These are phyloP conservation scores for Cerastis leucographa DNA, from an alignment of 2,888 invertebrate species.

Conservation along the genomic window DNA sequence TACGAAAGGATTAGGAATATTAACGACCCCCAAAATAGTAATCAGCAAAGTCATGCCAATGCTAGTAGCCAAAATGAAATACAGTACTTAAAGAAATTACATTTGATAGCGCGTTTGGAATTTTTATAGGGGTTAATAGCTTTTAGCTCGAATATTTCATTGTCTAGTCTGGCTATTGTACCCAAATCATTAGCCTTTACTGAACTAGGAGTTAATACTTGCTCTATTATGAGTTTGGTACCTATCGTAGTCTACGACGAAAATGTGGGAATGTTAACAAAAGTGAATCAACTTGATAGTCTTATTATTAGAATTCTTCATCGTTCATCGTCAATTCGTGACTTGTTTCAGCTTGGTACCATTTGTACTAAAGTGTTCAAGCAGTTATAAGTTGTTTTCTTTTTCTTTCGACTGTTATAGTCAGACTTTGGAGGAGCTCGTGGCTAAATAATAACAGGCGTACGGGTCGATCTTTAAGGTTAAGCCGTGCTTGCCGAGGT, in stretches of 20 bases:
- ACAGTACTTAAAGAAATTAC: constrained; percentile 19
- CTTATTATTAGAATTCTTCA: not conserved
- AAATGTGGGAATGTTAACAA: constrained; percentile 16
- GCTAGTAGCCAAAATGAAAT: constrained; percentile 10
- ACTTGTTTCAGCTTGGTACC: not conserved
- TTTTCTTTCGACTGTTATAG: not conserved
- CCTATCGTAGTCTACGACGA: constrained; percentile 24
- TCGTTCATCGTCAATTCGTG: constrained; percentile 23
- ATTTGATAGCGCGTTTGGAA: constrained; percentile 11
- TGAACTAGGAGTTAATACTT: constrained; percentile 12
- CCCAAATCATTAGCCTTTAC: constrained; percentile 20
- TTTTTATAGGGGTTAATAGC: constrained; percentile 44
- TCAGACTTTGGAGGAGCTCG: too few species aligned
- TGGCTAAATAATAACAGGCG: too few species aligned
- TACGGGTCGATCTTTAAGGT: too few species aligned
- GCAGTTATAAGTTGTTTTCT: too few species aligned
- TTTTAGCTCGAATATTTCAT: constrained; percentile 20
- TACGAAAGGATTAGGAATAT: not conserved
- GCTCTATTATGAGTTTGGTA: constrained; percentile 13
- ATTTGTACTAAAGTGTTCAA: not conserved
- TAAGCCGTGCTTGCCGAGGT: too few species aligned
- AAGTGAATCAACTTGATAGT: not conserved
- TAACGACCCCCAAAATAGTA: not conserved
- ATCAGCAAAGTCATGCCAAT: constrained; percentile 7
- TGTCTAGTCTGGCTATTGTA: constrained; percentile 45